Evolutionary conservation across 2,888 invertebrate species (phyloP), one percentile per base, ranked within the genome.

Genomic region (Thereva unica): DNA sequence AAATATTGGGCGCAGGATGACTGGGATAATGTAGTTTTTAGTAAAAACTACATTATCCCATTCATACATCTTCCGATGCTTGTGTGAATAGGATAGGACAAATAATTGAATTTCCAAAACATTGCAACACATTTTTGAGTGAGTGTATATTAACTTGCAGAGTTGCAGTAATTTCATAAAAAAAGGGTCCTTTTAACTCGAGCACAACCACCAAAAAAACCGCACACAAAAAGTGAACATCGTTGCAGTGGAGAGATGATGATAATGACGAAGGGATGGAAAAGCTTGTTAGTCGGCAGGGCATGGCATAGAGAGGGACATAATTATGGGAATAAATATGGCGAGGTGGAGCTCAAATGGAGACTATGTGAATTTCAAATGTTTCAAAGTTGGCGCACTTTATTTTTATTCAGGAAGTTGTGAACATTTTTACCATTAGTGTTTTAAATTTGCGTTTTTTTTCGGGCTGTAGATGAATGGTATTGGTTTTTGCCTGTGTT

Each of bases 141-240:
- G n/a, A n/a, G n/a, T n/a, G n/a, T n/a, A 42, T 57, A 57, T 57
- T 57, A 57, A 57, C 57, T 57, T 57, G 57, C 45, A 57, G 44
- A 34, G 45, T 57, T 45, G 42, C 57, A 57, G 57, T 57, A 57
- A 57, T 57, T 57, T 57, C 57, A 57, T 57, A 57, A 57, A 57
- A 57, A 57, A 44, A 45, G 23, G 23, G 34, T 34, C 57, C 40
- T 57, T 57, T 55, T 38, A 40, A 55, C 10, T 8, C 8, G 3
- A 45, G 10, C 45, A 38, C 40, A 57, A 44, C 57, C 57, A 35
- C 57, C 57, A 44, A 57, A 57, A 57, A 57, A 57, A 45, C 23
- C 23, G 23, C 23, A 23, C 23, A 23, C 23, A 23, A 45, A 45
- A 57, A 57, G 37, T 57, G 57, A 42, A 44, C 57, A 57, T 44